These are phyloP conservation scores for Toxotes chatareus DNA, from an alignment of 2,113 vertebrate species.

Conservation along the genomic window DNA sequence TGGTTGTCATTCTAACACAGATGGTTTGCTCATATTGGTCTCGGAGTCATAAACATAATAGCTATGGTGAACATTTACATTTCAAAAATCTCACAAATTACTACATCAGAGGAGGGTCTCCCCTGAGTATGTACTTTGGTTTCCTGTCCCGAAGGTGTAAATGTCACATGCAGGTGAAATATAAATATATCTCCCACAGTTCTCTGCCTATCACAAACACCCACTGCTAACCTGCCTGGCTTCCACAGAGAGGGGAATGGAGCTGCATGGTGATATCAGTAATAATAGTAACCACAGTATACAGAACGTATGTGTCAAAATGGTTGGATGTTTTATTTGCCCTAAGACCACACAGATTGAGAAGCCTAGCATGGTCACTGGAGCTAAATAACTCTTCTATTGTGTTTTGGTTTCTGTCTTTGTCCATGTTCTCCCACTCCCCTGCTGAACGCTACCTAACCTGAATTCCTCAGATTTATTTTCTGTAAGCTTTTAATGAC, in stretches of 20 bases:
- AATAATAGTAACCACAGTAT: conserved; percentile 50
- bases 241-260: conserved; percentile 43
- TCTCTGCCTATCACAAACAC: conserved; percentile 22
- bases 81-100: conserved; percentile 45
- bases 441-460: conserved; percentile 8
- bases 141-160: conserved; percentile 41
- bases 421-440: conserved; percentile 15
- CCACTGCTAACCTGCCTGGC: conserved; percentile 28
- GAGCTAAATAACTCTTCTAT: conserved; percentile 45
- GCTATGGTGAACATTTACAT: conserved; percentile 29
- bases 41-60: conserved; percentile 24
- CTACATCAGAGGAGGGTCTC: conserved; percentile 23
- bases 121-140: conserved; percentile 4
- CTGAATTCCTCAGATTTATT: conserved; percentile 44
- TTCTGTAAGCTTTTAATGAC: conserved; percentile 61
- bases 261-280: conserved; percentile 61
- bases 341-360: conserved; percentile 59
- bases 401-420: conserved; percentile 1
- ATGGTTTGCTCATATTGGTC: background rate
- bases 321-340: conserved; percentile 45
- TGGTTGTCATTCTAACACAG: background rate
- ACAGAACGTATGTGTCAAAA: conserved; percentile 25
- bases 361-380: conserved; percentile 24
- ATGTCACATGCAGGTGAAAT: conserved; percentile 52
- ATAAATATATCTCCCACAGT: conserved; percentile 64